phyloP scores from a whole-genome alignment of 2,113 vertebrate genomes.

The Myiagra hebetior region DNA sequence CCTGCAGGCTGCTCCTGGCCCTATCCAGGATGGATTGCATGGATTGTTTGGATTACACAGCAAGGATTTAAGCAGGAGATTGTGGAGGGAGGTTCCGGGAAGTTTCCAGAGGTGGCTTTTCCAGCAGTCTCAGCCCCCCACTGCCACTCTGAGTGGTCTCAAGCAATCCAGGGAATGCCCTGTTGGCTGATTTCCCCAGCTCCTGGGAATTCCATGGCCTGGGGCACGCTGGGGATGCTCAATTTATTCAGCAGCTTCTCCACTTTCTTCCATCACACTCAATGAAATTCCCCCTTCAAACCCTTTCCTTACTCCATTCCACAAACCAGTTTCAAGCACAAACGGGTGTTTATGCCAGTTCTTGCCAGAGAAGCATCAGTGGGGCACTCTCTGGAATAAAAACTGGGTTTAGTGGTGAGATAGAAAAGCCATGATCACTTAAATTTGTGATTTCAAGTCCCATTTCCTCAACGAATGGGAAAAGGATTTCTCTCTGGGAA shows the following conservation, averaged over 20 bases:
- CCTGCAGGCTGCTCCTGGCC: neutral
- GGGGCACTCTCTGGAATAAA: neutral
- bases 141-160: neutral
- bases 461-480: neutral
- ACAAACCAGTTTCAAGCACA: neutral
- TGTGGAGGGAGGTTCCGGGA: neutral
- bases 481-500: neutral
- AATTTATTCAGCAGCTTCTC: neutral
- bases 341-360: neutral
- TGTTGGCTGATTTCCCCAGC: neutral
- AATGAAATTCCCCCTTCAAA: neutral
- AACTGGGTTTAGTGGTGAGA: neutral
- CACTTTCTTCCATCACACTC: neutral
- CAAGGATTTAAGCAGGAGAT: neutral
- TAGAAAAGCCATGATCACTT: neutral
- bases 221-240: neutral
- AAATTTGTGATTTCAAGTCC: neutral
- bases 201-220: neutral
- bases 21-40: neutral
- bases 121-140: neutral
- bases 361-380: neutral
- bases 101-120: neutral
- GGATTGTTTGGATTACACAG: rapidly evolving
- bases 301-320: neutral
- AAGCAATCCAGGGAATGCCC: neutral